phyloP scores from a whole-genome alignment of 2,797 vertebrate species.

The Crocodylus rhombifer region DNA sequence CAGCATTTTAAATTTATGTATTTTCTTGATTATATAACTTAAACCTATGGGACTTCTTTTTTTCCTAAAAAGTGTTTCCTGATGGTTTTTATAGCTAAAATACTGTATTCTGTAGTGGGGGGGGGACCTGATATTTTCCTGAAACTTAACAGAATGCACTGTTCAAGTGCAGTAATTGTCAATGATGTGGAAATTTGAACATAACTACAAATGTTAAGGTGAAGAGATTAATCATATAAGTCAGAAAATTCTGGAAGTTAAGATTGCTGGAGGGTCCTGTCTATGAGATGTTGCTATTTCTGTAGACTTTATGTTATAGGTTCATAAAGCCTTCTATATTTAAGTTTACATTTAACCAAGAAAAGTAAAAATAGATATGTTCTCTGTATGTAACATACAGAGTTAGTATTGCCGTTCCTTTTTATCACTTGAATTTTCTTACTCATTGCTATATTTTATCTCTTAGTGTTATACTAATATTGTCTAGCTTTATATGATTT shows the following conservation, averaged over 20 bases:
- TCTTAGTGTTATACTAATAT: neutral
- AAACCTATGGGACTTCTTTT: neutral
- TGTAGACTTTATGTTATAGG: neutral
- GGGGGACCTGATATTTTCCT: neutral
- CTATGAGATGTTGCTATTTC: neutral
- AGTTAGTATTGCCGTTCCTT: neutral
- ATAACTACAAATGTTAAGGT: neutral
- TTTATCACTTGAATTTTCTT: neutral
- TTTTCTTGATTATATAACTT: neutral
- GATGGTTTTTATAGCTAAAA: neutral
- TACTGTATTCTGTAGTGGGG: neutral
- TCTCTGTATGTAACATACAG: neutral
- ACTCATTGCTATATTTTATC: neutral
- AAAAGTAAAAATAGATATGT: neutral
- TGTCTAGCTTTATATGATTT: neutral
- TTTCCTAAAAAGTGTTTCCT: neutral
- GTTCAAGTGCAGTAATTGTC: neutral
- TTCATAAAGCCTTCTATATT: neutral
- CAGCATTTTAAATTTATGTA: neutral
- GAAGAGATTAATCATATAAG: neutral
- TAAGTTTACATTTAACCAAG: neutral
- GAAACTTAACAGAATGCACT: neutral
- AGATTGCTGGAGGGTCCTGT: neutral
- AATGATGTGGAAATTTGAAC: neutral
- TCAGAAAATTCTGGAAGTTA: neutral